These are phyloP conservation scores for Parasteatoda tepidariorum DNA, from an alignment of 1,140 invertebrate genomes.

Conservation along the genomic window DNA sequence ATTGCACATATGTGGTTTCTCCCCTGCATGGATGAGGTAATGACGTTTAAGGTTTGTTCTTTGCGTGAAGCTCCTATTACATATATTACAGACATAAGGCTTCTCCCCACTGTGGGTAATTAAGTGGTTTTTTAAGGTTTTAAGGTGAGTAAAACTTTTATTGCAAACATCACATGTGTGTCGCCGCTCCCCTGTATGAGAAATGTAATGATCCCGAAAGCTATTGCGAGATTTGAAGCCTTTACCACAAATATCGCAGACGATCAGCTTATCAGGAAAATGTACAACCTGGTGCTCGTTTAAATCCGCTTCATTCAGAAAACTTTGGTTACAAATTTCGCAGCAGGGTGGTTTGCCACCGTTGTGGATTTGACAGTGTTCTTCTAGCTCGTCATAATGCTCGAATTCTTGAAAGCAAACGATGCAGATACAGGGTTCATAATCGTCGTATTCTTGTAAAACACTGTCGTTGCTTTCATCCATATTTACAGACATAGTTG, in stretches of 20 bases:
- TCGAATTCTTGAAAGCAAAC: slow-evolving; percentile 52
- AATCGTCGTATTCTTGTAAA: slow-evolving; percentile 48
- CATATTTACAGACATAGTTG: slow-evolving; percentile 49
- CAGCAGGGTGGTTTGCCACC: slow-evolving; percentile 48
- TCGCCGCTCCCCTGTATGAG: slow-evolving; percentile 69
- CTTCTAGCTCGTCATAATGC: slow-evolving; percentile 47
- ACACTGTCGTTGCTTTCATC: slow-evolving; percentile 51
- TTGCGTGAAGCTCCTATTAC: slow-evolving; percentile 70
- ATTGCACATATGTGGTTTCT: slow-evolving; percentile 66
- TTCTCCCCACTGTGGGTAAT: slow-evolving; percentile 68
- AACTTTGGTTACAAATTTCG: slow-evolving; percentile 49
- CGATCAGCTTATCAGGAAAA: slow-evolving; percentile 23
- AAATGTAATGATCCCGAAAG: slow-evolving; percentile 23
- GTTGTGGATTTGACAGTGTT: slow-evolving; percentile 53
- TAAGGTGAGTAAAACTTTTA: slow-evolving; percentile 68
- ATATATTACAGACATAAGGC: slow-evolving; percentile 69
- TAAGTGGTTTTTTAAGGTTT: slow-evolving; percentile 68
- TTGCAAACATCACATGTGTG: slow-evolving; percentile 68
- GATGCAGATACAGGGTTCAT: slow-evolving; percentile 42
- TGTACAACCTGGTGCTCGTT: slow-evolving; percentile 43
- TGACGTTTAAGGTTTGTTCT: slow-evolving; percentile 67
- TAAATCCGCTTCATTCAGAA: slow-evolving; percentile 43
- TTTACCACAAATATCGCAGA: slow-evolving; percentile 55
- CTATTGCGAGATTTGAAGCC: slow-evolving; percentile 1
- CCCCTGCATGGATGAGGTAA: slow-evolving; percentile 61